phyloP scores from a whole-genome alignment of 2,888 invertebrate species.

The Silvanus unidentatus region DNA sequence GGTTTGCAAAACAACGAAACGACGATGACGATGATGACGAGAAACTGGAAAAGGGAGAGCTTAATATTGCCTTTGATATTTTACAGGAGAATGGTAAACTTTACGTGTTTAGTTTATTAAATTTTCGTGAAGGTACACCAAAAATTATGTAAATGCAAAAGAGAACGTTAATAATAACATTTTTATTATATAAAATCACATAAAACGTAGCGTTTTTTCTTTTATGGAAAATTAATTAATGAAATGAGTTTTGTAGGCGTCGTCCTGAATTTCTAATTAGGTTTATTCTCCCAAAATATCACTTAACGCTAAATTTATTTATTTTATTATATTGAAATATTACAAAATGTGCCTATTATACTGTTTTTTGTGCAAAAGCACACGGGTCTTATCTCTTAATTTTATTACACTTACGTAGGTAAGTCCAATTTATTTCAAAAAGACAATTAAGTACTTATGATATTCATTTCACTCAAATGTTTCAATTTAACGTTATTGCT shows the following conservation, averaged over 20 bases:
- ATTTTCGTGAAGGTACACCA: conserved; percentile 29
- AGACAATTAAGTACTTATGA: too few relatives aligned
- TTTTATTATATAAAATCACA: conserved; percentile 12
- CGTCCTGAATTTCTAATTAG: too few relatives aligned
- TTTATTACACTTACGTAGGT: conserved; percentile 11
- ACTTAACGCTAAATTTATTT: too few relatives aligned
- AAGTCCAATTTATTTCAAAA: too few relatives aligned
- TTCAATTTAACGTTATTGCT: too few relatives aligned
- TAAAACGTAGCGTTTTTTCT: too few relatives aligned
- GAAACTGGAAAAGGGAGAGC: conserved; percentile 9
- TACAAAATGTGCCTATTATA: too few relatives aligned
- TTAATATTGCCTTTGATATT: conserved; percentile 35
- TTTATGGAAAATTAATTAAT: conserved; percentile 1
- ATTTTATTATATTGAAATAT: too few relatives aligned
- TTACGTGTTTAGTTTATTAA: conserved; percentile 37
- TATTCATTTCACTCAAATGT: too few relatives aligned
- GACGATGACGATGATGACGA: conserved; percentile 14
- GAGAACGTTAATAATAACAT: conserved; percentile 25
- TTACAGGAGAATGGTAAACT: conserved; percentile 29
- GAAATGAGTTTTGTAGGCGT: neutral
- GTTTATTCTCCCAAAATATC: too few relatives aligned
- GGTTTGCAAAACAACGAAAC: conserved; percentile 34
- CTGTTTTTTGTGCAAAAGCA: too few relatives aligned
- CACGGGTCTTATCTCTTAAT: too few relatives aligned
- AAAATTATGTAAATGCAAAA: conserved; percentile 30